phyloP scores from a whole-genome alignment of 2,888 invertebrate genomes.

The Ormia ochracea region DNA sequence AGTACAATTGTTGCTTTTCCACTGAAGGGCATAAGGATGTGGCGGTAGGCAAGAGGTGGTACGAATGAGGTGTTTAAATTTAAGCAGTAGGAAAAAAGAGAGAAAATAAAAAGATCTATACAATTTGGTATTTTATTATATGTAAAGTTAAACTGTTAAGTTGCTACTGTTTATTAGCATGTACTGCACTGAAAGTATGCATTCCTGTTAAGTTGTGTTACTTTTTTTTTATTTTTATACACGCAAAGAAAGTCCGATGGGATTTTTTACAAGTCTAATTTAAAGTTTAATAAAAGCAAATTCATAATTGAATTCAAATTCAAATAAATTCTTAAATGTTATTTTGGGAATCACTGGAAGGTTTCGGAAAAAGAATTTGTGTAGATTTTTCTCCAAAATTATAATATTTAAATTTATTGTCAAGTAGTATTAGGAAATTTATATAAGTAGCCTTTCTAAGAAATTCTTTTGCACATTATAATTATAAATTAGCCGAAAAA shows the following conservation, averaged over 20 bases:
- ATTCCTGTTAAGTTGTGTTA: neutral
- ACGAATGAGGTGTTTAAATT: conserved; percentile 15
- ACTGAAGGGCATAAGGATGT: neutral
- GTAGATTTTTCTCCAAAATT: too few species aligned
- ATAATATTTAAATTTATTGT: too few species aligned
- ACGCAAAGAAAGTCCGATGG: neutral
- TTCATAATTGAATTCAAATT: too few species aligned
- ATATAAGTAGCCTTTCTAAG: too few species aligned
- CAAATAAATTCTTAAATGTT: too few species aligned
- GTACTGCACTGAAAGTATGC: neutral
- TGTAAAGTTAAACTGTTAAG: conserved; percentile 52
- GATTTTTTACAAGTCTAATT: neutral
- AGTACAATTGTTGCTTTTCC: conserved; percentile 29
- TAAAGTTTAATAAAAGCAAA: too few species aligned
- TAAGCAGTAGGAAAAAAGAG: neutral
- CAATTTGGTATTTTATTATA: conserved; percentile 38
- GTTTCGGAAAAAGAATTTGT: too few species aligned
- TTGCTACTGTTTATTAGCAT: conserved; percentile 50
- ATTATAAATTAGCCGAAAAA: too few species aligned
- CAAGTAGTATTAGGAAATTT: too few species aligned
- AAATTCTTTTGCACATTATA: too few species aligned
- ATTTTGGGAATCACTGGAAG: too few species aligned
- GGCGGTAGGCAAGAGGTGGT: neutral
- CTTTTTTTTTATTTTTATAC: neutral
- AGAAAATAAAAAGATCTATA: conserved; percentile 1